These are phyloP conservation scores for Ornithoptera alexandrae DNA, from an alignment of 2,888 invertebrate species.

Conservation along the genomic window DNA sequence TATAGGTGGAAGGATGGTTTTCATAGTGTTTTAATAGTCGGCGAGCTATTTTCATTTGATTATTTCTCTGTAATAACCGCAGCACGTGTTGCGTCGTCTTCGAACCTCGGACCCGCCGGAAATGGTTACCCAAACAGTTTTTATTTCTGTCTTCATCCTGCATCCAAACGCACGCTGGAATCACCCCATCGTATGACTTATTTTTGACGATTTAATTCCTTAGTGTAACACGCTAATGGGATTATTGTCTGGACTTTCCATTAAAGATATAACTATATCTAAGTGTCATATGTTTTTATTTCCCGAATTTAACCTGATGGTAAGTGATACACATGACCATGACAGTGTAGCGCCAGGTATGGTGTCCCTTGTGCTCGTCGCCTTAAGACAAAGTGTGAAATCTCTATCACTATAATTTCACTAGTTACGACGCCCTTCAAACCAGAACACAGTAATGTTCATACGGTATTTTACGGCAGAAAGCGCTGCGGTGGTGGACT, in stretches of 20 bases:
- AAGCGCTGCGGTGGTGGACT: no score
- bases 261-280: not conserved
- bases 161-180: constrained; percentile 35
- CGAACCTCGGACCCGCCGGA: constrained; percentile 71
- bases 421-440: no score
- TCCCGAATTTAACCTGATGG: no score
- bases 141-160: constrained; percentile 77
- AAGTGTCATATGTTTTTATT: not conserved
- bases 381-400: no score
- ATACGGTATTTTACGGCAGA: no score
- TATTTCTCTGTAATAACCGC: constrained; percentile 71
- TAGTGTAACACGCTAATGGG: not conserved
- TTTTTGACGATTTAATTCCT: constrained; percentile 11
- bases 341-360: no score
- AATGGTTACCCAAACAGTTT: constrained; percentile 77
- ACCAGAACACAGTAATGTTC: no score
- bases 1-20: constrained; percentile 29
- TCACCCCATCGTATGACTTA: constrained; percentile 19
- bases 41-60: constrained; percentile 72
- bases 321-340: no score
- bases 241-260: not conserved
- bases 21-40: constrained; percentile 60
- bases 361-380: no score
- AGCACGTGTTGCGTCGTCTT: constrained; percentile 62
- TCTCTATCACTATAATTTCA: no score